Evolutionary conservation across 2,888 invertebrate species (phyloP).

Genomic region (Drosophila quasianomalipes): DNA sequence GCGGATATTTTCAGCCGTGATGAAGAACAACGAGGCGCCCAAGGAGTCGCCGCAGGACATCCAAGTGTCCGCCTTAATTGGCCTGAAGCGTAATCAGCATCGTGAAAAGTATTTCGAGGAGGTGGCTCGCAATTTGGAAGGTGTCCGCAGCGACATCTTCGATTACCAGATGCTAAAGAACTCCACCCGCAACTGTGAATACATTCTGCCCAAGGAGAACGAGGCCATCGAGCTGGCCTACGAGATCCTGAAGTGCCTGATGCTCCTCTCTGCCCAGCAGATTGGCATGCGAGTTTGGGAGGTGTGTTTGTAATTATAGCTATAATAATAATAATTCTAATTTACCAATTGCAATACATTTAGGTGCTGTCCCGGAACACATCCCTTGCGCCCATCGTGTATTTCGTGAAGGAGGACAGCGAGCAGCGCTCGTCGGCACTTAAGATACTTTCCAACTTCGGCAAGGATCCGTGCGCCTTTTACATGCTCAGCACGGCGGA

Average conservation of each 20-base stretch:
- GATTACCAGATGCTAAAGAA: conserved; percentile 83
- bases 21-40: conserved; percentile 80
- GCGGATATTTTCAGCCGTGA: conserved; percentile 78
- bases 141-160: conserved; percentile 84
- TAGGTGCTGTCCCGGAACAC: conserved; percentile 60
- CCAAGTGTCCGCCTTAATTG: conserved; percentile 63
- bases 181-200: conserved; percentile 74
- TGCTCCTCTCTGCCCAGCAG: conserved; percentile 79
- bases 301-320: conserved; percentile 43
- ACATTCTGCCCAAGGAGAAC: conserved; percentile 79
- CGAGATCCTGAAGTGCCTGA: conserved; percentile 83
- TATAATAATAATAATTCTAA: background rate
- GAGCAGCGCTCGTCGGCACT: conserved; percentile 80
- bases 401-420: conserved; percentile 80
- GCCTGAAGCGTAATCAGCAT: conserved; percentile 83
- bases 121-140: conserved; percentile 84
- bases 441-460: conserved; percentile 84
- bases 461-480: conserved; percentile 80
- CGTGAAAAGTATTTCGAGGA: conserved; percentile 85
- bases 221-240: conserved; percentile 76
- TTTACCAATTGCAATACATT: background rate
- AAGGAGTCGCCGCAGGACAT: conserved; percentile 57
- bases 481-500: conserved; percentile 82
- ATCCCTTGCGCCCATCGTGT: conserved; percentile 82
- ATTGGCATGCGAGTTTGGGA: conserved; percentile 77